Percentiles rank a stretch among this genome's conserved stretches.
These are phyloP conservation scores for Eulacestoma nigropectus DNA, from an alignment of 2,113 vertebrate genomes.

Conservation along the genomic window DNA sequence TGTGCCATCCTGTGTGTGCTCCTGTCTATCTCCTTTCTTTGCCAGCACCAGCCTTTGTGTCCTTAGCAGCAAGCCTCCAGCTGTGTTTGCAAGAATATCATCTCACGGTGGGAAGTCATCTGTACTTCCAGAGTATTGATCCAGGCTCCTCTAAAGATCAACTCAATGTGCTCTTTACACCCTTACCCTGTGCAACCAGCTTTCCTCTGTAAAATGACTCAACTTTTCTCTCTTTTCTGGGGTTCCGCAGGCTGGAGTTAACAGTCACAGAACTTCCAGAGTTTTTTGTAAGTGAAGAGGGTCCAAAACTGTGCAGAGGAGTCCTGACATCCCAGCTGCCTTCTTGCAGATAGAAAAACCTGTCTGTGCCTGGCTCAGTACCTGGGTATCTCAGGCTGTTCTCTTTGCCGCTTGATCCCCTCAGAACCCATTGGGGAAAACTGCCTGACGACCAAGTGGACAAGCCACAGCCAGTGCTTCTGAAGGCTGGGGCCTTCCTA, in stretches of 20 bases:
- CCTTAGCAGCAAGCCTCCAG: not conserved
- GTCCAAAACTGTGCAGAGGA: not conserved
- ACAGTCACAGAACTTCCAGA: not conserved
- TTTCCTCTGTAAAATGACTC: not conserved
- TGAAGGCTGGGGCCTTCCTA: not conserved
- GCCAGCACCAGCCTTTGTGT: not conserved
- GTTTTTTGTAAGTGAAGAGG: not conserved
- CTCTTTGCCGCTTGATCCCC: not conserved
- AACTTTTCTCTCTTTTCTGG: not conserved
- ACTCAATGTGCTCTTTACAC: not conserved
- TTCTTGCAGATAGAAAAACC: not conserved
- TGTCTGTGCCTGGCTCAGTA: not conserved
- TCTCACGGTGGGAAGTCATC: not conserved
- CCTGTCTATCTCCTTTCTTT: not conserved
- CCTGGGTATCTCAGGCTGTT: not conserved
- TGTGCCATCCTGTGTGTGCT: not conserved
- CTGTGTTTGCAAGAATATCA: not conserved
- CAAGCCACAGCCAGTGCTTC: not conserved
- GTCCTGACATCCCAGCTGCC: not conserved
- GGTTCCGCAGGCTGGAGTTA: not conserved
- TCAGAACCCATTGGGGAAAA: not conserved
- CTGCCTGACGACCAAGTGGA: not conserved
- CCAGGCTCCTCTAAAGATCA: not conserved
- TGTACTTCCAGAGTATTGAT: not conserved
- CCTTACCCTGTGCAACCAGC: not conserved